A percentile compares a stretch with the other conserved stretches of the same genome.
These are phyloP conservation scores for Pinctada fucata DNA, from an alignment of 2,888 invertebrate species.

Conservation along the genomic window DNA sequence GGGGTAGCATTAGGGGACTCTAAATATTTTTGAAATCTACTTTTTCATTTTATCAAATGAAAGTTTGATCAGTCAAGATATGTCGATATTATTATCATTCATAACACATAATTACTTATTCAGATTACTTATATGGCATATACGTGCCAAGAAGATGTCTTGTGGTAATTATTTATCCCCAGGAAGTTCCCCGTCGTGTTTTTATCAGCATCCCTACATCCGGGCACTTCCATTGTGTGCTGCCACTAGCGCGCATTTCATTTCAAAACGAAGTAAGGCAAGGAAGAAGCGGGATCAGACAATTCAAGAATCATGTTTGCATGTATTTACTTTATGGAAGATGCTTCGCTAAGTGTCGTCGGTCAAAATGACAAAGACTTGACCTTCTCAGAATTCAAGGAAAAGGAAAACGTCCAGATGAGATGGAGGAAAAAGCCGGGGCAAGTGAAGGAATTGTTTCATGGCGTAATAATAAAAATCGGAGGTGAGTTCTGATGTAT, in stretches of 20 bases:
- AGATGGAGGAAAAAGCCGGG: background rate
- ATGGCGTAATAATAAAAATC: slow-evolving; percentile 21
- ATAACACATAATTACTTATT: no score
- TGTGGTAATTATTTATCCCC: no score
- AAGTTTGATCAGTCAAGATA: background rate
- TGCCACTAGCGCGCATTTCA: no score
- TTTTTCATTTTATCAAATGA: background rate
- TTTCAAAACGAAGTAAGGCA: no score
- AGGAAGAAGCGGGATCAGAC: no score
- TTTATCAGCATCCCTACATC: background rate
- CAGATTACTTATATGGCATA: no score
- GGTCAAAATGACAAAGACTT: slow-evolving; percentile 18
- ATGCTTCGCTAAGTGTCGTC: slow-evolving; percentile 23
- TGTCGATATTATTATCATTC: background rate
- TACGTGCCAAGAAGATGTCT: no score
- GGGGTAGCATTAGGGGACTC: no score
- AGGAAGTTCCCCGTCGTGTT: no score
- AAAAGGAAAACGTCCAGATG: slow-evolving; percentile 11
- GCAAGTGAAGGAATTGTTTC: background rate
- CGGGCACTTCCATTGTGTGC: no score
- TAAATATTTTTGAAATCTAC: background rate
- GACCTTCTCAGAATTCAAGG: background rate
- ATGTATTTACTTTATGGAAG: slow-evolving; percentile 27
- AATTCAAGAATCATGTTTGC: slow-evolving; percentile 29
- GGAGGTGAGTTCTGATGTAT: slow-evolving; percentile 23